These are phyloP conservation scores for Glaucomys volans DNA, from an alignment of 2,113 vertebrate species.

Conservation along the genomic window DNA sequence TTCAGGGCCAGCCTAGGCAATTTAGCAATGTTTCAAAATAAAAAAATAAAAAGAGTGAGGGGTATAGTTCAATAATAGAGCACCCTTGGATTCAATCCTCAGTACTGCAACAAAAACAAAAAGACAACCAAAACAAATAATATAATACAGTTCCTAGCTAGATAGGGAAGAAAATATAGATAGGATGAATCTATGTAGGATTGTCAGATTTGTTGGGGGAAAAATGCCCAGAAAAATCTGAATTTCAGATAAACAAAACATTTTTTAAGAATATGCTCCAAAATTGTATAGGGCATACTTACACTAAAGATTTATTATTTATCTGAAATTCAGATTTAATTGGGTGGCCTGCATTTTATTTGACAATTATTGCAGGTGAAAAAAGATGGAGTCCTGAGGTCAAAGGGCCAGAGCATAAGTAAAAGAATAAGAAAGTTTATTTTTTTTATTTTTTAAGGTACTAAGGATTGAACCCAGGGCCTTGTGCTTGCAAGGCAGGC, in stretches of 20 bases:
- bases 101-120: not conserved
- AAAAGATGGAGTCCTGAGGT: not conserved
- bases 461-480: too few species aligned
- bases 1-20: not conserved
- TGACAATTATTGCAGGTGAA: not conserved
- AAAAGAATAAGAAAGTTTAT: not conserved
- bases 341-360: not conserved
- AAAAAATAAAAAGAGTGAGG: not conserved
- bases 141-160: not conserved
- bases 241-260: not conserved
- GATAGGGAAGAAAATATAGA: not conserved
- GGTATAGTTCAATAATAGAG: not conserved
- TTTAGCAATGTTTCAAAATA: not conserved
- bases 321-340: too few species aligned
- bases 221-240: not conserved
- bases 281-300: too few species aligned
- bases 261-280: too few species aligned
- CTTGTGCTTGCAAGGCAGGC: too few species aligned
- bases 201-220: not conserved
- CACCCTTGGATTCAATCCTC: not conserved
- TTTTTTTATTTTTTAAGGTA: too few species aligned
- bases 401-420: not conserved
- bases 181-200: not conserved
- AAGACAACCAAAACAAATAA: not conserved
- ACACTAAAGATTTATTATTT: too few species aligned